Base-by-base conservation (phyloP, 1,140 invertebrate species). In the Lasioglossum baleicum region DNA sequence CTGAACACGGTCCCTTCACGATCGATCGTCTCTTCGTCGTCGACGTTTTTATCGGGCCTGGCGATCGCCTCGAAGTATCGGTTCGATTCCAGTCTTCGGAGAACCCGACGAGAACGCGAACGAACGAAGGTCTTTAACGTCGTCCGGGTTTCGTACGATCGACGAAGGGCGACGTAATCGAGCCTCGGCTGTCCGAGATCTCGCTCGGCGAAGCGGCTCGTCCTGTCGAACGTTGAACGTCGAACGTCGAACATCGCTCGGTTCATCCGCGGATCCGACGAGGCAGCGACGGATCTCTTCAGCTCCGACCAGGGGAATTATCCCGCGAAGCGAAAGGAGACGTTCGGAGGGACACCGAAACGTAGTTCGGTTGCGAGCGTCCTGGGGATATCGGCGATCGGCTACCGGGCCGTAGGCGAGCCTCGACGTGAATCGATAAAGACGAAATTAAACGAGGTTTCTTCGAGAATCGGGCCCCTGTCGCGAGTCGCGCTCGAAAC, bases 41-140 rank as follows among this genome's bases (percentile, higher is more conserved):
- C 61, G 42, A 85, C 56, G 60, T 84, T 84, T 69, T 86, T 90
- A 90, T 89, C 89, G 80, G 64, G 35, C 13, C 65, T 72, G 69
- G 68, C 66, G 58, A 83, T 87, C 80, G 83, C 3, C 35, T 63
- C 42, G 63, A 63, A 31, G 75, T 80, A 80, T 48, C 7, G n/a
- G 40, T 42, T 20, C 51, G 31, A 22, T 11, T 51, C 65, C 44
- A 31, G 31, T 56, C 17, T 51, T 26, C 13, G 42, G 17, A 70
- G n/a, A 26, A n/a, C 26, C 51, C 75, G 74, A 66, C 60, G 44
- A 48, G 44, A 48, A 48, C 8, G 44, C 44, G 44, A 48, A 48
- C 44, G 44, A 13, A 8, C 44, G 51, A 20, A 53, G 51, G 58
- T 65, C 48, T 82, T 85, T 84, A 85, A 84, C 75, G 71, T 82